phyloP scores from a whole-genome alignment of 2,113 vertebrate species.

The Hemiscyllium ocellatum region DNA sequence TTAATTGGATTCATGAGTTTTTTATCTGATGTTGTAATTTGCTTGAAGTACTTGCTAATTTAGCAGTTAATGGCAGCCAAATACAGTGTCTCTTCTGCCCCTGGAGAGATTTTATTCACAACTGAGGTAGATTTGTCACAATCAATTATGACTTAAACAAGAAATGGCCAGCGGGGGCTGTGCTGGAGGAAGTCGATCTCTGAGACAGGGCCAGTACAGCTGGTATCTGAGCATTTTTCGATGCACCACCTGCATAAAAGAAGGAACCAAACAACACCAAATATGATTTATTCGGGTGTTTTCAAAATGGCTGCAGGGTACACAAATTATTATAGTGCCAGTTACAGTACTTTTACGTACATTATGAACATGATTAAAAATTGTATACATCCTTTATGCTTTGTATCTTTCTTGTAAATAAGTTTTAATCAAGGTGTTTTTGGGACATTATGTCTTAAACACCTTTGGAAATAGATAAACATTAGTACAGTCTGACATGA shows the following conservation, averaged over 20 bases:
- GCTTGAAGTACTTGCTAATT: slow-evolving; percentile 49
- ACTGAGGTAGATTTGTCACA: slow-evolving; percentile 51
- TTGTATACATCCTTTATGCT: neutral
- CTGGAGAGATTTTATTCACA: slow-evolving; percentile 51
- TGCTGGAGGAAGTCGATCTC: slow-evolving; percentile 12
- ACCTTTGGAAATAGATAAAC: neutral
- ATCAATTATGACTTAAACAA: slow-evolving; percentile 57
- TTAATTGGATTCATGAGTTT: slow-evolving; percentile 43
- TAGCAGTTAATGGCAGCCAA: slow-evolving; percentile 52
- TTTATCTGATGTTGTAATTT: slow-evolving; percentile 40
- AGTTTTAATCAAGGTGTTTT: neutral
- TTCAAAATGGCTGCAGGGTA: neutral
- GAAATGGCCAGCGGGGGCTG: slow-evolving; percentile 52
- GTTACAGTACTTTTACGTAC: neutral
- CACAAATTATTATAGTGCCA: neutral
- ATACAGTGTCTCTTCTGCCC: slow-evolving; percentile 49
- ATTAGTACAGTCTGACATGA: neutral
- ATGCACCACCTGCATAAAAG: neutral
- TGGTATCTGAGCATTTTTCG: slow-evolving; percentile 42
- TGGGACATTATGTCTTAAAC: neutral
- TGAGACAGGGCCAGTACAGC: slow-evolving; percentile 43
- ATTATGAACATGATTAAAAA: neutral
- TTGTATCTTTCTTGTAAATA: neutral
- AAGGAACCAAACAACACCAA: neutral
- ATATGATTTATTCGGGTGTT: neutral